Evolutionary conservation across 1,140 invertebrate genomes (phyloP), one percentile per base, ranked within the genome.

Genomic region (Danaus plexippus): DNA sequence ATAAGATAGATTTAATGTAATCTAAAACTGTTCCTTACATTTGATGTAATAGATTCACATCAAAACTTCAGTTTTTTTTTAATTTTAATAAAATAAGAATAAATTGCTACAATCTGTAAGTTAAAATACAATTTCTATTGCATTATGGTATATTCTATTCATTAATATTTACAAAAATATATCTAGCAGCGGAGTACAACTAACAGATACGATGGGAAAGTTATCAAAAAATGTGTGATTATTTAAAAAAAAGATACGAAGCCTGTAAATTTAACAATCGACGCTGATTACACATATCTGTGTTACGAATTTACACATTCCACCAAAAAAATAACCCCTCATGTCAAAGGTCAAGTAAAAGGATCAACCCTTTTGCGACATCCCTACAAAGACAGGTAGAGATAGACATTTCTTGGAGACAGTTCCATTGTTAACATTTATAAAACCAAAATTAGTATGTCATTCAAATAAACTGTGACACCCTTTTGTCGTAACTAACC

Each of bases 381-480:
- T 74, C 66, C 71, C 47, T 66, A 67, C 65, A 64, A 54, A 71
- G 69, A 82, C 75, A 83, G 70, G 69, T 79, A 75, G 59, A 71
- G 63, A 75, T 55, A 44, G 65, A 69, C 54, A 68, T 69, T 55
- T 59, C 55, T 51, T 61, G 44, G 50, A 78, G 79, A 82, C 77
- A 75, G 55, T 54, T 56, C 42, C 70, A 64, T 60, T 62, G 57
- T 72, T 49, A 72, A 73, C 73, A 65, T 15, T 76, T 54, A 67
- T 47, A 40, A 61, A 75, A 74, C 72, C 76, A 65, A 84, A 86
- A 86, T 86, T 83, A 86, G 72, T 54, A 66, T 61, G 57, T 59
- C 75, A 86, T 86, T 84, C 79, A 85, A 80, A 79, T 77, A 62
- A 58, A 52, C 53, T 55, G 57, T 74, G 73, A 71, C 77, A 78